A percentile compares a stretch with the other conserved stretches of the same genome.
phyloP scores from a whole-genome alignment of 2,797 vertebrate genomes.

The Enteromius afrohamiltoni region DNA sequence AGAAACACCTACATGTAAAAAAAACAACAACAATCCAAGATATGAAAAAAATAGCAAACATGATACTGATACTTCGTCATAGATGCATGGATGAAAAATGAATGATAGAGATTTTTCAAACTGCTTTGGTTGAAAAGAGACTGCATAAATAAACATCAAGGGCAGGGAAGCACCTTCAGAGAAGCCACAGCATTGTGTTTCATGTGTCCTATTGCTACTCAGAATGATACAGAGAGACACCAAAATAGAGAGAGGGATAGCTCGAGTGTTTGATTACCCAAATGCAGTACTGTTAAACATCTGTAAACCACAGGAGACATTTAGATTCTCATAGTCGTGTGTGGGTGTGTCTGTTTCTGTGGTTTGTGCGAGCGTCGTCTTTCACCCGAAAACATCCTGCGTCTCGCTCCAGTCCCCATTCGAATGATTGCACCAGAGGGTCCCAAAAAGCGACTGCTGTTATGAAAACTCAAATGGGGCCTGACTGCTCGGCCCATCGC shows the following conservation, averaged over 20 bases:
- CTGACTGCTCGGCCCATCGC: not conserved
- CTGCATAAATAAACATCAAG: slow-evolving; percentile 45
- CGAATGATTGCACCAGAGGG: slow-evolving; percentile 28
- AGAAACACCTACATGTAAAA: slow-evolving; percentile 12
- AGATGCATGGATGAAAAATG: slow-evolving; percentile 4
- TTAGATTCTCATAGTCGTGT: slow-evolving; percentile 47
- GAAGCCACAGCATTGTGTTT: slow-evolving; percentile 31
- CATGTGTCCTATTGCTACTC: slow-evolving; percentile 51
- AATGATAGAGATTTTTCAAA: slow-evolving; percentile 2
- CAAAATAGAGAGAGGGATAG: not conserved
- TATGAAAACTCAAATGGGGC: slow-evolving; percentile 4
- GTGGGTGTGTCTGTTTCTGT: slow-evolving; percentile 57
- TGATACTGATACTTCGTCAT: slow-evolving; percentile 5
- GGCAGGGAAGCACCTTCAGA: slow-evolving; percentile 43
- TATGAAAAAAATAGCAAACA: slow-evolving; percentile 18
- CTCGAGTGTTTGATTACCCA: slow-evolving; percentile 61
- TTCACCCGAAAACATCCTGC: slow-evolving; percentile 6
- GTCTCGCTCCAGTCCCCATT: slow-evolving; percentile 20
- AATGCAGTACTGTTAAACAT: slow-evolving; percentile 70
- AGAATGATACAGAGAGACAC: slow-evolving; percentile 35
- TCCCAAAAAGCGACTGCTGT: slow-evolving; percentile 17
- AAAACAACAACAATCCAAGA: not conserved
- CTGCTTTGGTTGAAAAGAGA: slow-evolving; percentile 28
- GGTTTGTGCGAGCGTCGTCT: slow-evolving; percentile 34
- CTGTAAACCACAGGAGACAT: slow-evolving; percentile 72